A percentile compares a stretch with the other conserved stretches of the same genome.
These are phyloP conservation scores for Grammomys surdaster DNA, from an alignment of 2,113 vertebrate genomes.

Conservation along the genomic window DNA sequence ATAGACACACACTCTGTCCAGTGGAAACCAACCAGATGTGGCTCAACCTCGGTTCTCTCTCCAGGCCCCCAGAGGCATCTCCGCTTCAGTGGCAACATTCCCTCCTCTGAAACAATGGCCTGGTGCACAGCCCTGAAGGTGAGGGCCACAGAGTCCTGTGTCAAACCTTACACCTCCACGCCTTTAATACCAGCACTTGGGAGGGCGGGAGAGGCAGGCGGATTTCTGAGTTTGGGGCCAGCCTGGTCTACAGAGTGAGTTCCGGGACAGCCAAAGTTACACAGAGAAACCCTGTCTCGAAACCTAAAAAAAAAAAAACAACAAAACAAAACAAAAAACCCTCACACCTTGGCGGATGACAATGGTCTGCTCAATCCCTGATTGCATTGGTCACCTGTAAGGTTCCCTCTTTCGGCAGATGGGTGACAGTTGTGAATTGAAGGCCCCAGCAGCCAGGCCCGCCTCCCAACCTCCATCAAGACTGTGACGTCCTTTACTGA, in stretches of 20 bases:
- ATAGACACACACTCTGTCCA: background rate
- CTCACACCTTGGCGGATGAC: too few species aligned
- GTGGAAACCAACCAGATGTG: background rate
- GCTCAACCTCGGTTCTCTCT: background rate
- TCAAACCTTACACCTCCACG: background rate
- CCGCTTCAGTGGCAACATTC: background rate
- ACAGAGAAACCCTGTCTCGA: too few species aligned
- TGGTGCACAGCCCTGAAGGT: background rate
- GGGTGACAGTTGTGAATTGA: background rate
- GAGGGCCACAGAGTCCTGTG: too few species aligned
- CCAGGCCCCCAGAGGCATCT: background rate
- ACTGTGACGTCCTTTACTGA: background rate
- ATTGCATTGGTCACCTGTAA: background rate
- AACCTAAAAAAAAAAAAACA: too few species aligned
- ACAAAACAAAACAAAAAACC: too few species aligned
- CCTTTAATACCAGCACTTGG: too few species aligned
- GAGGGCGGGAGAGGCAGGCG: too few species aligned
- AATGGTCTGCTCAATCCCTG: background rate
- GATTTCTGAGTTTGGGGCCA: too few species aligned
- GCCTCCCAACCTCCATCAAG: accelerated
- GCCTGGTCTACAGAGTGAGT: too few species aligned
- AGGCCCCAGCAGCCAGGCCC: background rate
- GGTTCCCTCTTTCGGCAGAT: background rate
- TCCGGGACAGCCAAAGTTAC: too few species aligned
- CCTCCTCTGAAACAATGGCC: background rate